A percentile compares a stretch with the other conserved stretches of the same genome.
Conservation (phyloP, 2,113 vertebrate species). For the Mastomys coucha region DNA sequence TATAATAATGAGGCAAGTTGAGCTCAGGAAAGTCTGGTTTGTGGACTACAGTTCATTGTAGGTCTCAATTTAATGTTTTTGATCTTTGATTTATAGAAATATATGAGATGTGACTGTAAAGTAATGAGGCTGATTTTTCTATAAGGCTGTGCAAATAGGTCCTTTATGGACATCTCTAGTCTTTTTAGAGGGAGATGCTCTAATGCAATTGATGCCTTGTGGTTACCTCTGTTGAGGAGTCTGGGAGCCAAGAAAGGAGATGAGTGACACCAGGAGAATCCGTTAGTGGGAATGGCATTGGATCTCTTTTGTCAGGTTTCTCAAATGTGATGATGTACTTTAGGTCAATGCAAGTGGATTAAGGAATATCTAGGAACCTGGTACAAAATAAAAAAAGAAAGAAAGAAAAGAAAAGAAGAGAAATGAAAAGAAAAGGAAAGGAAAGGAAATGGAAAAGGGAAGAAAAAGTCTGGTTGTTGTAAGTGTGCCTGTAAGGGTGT, state of each 20-base stretch:
- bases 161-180: not conserved
- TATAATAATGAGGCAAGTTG: not conserved
- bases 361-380: not conserved
- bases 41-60: not conserved
- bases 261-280: not conserved
- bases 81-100: slow-evolving; percentile 58
- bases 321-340: not conserved
- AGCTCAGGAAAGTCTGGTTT: not conserved
- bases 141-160: not conserved
- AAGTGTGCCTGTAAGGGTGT: not conserved
- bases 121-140: slow-evolving; percentile 28
- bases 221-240: not conserved
- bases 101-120: slow-evolving; percentile 3
- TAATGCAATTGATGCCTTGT: not conserved
- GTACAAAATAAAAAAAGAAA: not conserved
- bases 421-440: no score
- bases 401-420: no score
- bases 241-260: not conserved
- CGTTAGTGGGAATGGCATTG: not conserved
- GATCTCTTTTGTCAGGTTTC: not conserved
- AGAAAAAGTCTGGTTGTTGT: not conserved
- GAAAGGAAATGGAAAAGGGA: not conserved
- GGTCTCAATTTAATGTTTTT: slow-evolving; percentile 35
- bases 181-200: slow-evolving; percentile 1
- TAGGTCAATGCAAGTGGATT: not conserved